Evolutionary conservation across 2,888 invertebrate genomes (phyloP), one percentile per base, ranked within the genome.

Genomic region (Nomada lathburiana): DNA sequence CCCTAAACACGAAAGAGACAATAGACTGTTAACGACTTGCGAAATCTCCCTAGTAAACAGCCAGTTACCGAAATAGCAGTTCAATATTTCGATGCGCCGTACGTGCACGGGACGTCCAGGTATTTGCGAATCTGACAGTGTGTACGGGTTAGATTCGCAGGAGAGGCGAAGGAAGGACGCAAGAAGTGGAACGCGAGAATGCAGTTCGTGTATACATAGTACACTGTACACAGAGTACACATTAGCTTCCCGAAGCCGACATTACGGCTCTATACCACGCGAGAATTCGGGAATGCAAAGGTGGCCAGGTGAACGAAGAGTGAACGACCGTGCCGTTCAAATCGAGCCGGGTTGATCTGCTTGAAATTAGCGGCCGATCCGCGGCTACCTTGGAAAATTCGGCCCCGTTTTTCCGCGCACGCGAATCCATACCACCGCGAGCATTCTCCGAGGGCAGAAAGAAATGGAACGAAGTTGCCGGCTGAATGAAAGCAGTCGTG

Each of bases 231-330:
- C 81, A 68, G 69, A 70, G 65, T 50, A 70, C 77, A 77, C 81
- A 85, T 79, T 85, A 79, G 77, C 81, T 87, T 75, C 52, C 76
- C 80, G 70, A 86, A 82, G 78, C 80, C 83, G 86, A 88, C 86
- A 77, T 86, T 88, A 88, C 79, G 76, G 83, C 88, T 80, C 77
- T 71, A 67, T 85, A 63, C 82, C 88, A 88, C 88, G 88, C 88
- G 86, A 88, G 86, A 86, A 86, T 88, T 83, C 76, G 76, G 71
- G 75, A 75, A 74, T 72, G 80, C 62, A 57, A 50, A 78, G 42
- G 75, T 71, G 70, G 71, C 63, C 59, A 67, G 65, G 23, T 11
- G 80, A 62, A 23, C 47, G 44, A 52, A 57, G 50, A 44, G 47
- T 60, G 53, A 75, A 64, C 60, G 74, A 59, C 62, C 47, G 80